Evolutionary conservation across 2,888 invertebrate species (phyloP).

Genomic region (Chaitophorus viminalis): DNA sequence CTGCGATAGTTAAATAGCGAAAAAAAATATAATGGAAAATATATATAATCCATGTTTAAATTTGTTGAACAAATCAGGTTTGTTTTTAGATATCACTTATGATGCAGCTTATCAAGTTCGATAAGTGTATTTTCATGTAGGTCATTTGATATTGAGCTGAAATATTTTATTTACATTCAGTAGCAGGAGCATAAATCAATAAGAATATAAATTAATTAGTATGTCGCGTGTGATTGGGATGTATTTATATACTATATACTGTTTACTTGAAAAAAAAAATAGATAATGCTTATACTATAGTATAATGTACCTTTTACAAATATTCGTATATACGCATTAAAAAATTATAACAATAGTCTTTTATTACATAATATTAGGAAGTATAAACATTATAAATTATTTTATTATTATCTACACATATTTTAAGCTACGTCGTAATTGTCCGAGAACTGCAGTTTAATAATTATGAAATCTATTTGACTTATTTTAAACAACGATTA

Average conservation of each 20-base stretch:
- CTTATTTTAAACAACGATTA: too few species aligned
- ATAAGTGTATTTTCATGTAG: not conserved
- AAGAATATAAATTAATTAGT: not conserved
- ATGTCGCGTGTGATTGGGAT: not conserved
- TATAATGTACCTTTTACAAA: not conserved
- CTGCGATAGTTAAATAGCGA: too few species aligned
- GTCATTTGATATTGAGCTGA: not conserved
- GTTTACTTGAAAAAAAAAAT: not conserved
- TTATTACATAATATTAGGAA: not conserved
- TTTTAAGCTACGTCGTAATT: too few species aligned
- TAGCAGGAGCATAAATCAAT: not conserved
- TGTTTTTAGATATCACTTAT: not conserved
- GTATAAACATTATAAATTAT: not conserved
- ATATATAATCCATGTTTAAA: not conserved
- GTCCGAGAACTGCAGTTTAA: too few species aligned
- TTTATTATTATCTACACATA: not conserved
- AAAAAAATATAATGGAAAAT: not conserved
- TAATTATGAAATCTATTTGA: too few species aligned
- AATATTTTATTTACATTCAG: not conserved
- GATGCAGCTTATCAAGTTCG: not conserved
- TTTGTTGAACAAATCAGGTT: not conserved
- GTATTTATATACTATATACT: not conserved
- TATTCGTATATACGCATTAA: not conserved
- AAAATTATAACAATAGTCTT: not conserved
- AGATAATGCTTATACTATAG: not conserved